phyloP scores from a whole-genome alignment of 2,888 invertebrate species.

The Stenchaetothrips biformis region DNA sequence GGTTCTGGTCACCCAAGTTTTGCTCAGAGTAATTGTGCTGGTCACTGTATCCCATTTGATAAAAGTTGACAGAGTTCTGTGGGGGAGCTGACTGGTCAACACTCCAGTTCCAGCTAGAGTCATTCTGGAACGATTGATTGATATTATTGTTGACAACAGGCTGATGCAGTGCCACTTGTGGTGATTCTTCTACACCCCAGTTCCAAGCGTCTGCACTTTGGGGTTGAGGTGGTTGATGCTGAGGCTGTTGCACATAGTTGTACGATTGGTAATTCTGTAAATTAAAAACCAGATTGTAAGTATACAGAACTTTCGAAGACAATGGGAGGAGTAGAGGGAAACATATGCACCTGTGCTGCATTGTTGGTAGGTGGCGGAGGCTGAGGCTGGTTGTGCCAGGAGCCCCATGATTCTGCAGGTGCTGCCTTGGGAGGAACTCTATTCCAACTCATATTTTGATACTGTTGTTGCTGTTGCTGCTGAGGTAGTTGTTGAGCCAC shows the following conservation, averaged over 20 bases:
- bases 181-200: constrained; percentile 35
- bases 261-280: not conserved
- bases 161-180: not conserved
- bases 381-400: constrained; percentile 37
- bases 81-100: constrained; percentile 47
- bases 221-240: not conserved
- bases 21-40: not conserved
- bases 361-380: constrained; percentile 30
- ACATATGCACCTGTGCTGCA: not conserved
- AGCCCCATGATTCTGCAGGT: not conserved
- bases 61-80: not conserved
- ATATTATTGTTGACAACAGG: constrained; percentile 31
- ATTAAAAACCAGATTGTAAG: not conserved
- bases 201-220: constrained; percentile 35
- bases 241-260: not conserved
- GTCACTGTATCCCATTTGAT: not conserved
- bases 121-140: not conserved
- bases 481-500: constrained; percentile 51
- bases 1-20: not conserved
- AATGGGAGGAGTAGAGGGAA: too few relatives aligned
- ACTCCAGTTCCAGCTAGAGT: constrained; percentile 57
- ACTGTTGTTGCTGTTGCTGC: constrained; percentile 37
- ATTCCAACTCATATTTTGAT: constrained; percentile 21
- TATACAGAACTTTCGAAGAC: not conserved
- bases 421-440: not conserved